These are phyloP conservation scores for Mormyrus lacerda DNA, from an alignment of 2,113 vertebrate genomes.

Conservation along the genomic window DNA sequence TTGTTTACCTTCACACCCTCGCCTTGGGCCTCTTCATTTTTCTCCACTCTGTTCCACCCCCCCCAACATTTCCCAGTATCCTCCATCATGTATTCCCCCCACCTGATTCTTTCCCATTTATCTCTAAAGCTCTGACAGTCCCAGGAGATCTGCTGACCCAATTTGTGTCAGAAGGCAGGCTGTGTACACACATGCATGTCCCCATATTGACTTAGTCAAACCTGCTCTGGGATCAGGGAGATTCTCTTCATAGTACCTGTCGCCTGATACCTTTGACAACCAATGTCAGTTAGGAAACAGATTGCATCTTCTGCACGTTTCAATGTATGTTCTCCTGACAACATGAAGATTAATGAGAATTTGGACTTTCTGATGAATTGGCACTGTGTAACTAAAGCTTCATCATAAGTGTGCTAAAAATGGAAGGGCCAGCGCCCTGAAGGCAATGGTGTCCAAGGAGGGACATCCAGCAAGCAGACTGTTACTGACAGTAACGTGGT, in stretches of 20 bases:
- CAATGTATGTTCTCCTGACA: not conserved
- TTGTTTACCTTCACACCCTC: not conserved
- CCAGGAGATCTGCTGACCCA: slow-evolving; percentile 1
- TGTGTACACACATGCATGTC: not conserved
- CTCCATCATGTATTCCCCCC: not conserved
- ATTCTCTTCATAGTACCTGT: not conserved
- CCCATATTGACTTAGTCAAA: not conserved
- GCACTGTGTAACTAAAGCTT: not conserved
- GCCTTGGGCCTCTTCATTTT: slow-evolving; percentile 10
- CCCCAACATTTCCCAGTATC: not conserved
- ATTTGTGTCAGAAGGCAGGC: not conserved
- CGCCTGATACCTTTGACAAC: not conserved
- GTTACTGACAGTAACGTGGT: not conserved
- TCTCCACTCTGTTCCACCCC: not conserved
- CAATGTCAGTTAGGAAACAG: not conserved
- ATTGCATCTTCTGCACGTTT: not conserved
- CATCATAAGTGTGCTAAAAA: not conserved
- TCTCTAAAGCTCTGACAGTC: not conserved
- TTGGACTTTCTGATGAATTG: not conserved
- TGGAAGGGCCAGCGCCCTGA: not conserved
- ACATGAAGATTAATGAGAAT: not conserved
- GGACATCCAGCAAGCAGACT: not conserved
- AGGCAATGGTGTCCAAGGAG: not conserved
- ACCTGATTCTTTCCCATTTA: slow-evolving; percentile 10
- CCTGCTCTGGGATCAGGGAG: not conserved